These are phyloP conservation scores for Actinostola sp. DNA, from an alignment of 92 coral and sea anemone genomes.

Conservation along the genomic window DNA sequence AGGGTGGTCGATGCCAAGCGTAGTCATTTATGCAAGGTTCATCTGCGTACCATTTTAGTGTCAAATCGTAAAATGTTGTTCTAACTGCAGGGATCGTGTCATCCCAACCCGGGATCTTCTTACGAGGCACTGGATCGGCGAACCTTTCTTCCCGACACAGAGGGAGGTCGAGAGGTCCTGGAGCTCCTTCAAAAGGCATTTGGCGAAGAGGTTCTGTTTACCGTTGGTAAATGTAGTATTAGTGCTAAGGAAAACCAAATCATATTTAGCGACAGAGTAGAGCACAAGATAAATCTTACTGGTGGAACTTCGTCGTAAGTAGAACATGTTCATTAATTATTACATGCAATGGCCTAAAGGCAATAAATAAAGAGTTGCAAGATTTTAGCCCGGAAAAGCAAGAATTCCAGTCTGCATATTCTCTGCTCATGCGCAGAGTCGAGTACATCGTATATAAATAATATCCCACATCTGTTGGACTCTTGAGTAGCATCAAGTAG, in stretches of 20 bases:
- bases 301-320: constrained; percentile 69
- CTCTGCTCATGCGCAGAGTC: too few relatives aligned
- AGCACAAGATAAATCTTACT: constrained; percentile 45
- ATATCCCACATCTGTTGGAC: too few relatives aligned
- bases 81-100: constrained; percentile 29
- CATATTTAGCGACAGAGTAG: constrained; percentile 53
- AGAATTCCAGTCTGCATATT: too few relatives aligned
- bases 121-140: constrained; percentile 20
- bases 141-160: constrained; percentile 47
- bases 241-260: constrained; percentile 8
- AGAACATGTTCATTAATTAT: background rate
- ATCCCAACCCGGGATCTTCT: constrained; percentile 44
- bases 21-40: too few relatives aligned
- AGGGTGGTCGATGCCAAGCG: too few relatives aligned
- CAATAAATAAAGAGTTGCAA: too few relatives aligned
- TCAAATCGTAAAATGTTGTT: background rate
- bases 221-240: constrained; percentile 22
- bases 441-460: too few relatives aligned
- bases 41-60: background rate
- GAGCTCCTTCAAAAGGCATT: constrained; percentile 48
- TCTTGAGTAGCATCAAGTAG: too few relatives aligned
- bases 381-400: too few relatives aligned
- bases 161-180: constrained; percentile 36
- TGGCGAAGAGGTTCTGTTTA: constrained; percentile 45
- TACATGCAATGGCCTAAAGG: too few relatives aligned